These are phyloP conservation scores for Spicauda simplicius DNA, from an alignment of 2,888 invertebrate species.

Conservation along the genomic window DNA sequence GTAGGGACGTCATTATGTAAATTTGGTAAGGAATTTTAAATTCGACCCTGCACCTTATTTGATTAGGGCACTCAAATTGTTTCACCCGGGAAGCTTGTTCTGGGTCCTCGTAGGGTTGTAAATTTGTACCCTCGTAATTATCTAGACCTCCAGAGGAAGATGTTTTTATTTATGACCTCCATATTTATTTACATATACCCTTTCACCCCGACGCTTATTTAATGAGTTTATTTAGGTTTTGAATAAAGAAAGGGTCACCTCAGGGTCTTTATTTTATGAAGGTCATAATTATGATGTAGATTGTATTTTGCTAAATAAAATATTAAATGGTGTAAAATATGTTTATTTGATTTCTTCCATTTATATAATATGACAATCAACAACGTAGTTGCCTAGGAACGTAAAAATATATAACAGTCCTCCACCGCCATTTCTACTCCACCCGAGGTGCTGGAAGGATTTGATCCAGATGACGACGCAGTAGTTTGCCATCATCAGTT, in stretches of 20 bases:
- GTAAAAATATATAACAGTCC: too few relatives aligned
- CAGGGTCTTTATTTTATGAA: background rate
- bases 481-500: too few relatives aligned
- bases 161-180: slow-evolving; percentile 26
- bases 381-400: too few relatives aligned
- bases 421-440: too few relatives aligned
- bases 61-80: slow-evolving; percentile 74
- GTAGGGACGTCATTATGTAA: slow-evolving; percentile 69
- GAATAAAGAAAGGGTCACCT: background rate
- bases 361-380: too few relatives aligned
- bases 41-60: slow-evolving; percentile 70
- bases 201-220: slow-evolving; percentile 3
- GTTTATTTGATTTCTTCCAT: too few relatives aligned
- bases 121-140: slow-evolving; percentile 32
- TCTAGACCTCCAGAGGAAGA: slow-evolving; percentile 24
- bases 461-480: too few relatives aligned
- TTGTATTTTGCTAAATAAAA: too few relatives aligned
- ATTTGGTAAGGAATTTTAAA: slow-evolving; percentile 66
- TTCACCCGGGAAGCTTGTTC: slow-evolving; percentile 53
- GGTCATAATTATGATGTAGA: background rate
- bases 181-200: slow-evolving; percentile 15
- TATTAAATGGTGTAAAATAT: too few relatives aligned
- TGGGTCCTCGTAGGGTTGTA: slow-evolving; percentile 29
- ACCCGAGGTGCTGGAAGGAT: too few relatives aligned
- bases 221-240: slow-evolving; percentile 24